These are phyloP conservation scores for Brenthis daphne DNA, from an alignment of 2,888 invertebrate species.

Conservation along the genomic window DNA sequence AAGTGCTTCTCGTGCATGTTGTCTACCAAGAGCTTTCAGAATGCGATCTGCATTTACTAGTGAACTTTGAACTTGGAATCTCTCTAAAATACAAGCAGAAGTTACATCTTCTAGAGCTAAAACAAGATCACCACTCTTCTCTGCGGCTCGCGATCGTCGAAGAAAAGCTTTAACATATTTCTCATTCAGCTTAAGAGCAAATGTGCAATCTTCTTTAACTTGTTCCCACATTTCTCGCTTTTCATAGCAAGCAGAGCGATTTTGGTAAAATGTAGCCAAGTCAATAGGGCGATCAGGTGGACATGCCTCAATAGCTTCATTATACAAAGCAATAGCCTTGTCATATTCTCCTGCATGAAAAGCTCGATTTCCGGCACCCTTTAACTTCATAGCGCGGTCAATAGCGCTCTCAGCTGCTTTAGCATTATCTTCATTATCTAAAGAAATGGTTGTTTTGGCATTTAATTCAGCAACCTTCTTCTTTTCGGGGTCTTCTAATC, in stretches of 20 bases:
- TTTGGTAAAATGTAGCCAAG: conserved; percentile 96
- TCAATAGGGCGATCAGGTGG: conserved; percentile 87
- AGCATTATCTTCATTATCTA: conserved; percentile 81
- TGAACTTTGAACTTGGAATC: conserved; percentile 91
- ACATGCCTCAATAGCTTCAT: conserved; percentile 95
- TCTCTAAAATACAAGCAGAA: conserved; percentile 94
- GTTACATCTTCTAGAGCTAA: conserved; percentile 95
- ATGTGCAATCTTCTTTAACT: conserved; percentile 93
- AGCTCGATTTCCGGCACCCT: conserved; percentile 93
- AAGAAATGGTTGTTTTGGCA: conserved; percentile 83
- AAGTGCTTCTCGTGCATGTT: conserved; percentile 89
- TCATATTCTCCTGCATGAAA: conserved; percentile 94
- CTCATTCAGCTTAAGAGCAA: conserved; percentile 91
- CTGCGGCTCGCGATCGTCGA: conserved; percentile 91
- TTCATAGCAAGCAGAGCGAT: conserved; percentile 97
- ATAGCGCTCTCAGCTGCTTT: conserved; percentile 82
- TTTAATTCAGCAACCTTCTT: conserved; percentile 77
- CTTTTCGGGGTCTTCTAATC: conserved; percentile 78
- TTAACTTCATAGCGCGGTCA: conserved; percentile 89
- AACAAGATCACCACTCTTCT: conserved; percentile 89
- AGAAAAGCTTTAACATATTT: conserved; percentile 94
- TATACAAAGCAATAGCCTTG: conserved; percentile 94
- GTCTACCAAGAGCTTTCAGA: conserved; percentile 89
- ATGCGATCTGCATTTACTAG: conserved; percentile 93
- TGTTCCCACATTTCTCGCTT: conserved; percentile 92